phyloP scores from a whole-genome alignment of 2,888 invertebrate species.

The Dasysyrphus albostriatus region DNA sequence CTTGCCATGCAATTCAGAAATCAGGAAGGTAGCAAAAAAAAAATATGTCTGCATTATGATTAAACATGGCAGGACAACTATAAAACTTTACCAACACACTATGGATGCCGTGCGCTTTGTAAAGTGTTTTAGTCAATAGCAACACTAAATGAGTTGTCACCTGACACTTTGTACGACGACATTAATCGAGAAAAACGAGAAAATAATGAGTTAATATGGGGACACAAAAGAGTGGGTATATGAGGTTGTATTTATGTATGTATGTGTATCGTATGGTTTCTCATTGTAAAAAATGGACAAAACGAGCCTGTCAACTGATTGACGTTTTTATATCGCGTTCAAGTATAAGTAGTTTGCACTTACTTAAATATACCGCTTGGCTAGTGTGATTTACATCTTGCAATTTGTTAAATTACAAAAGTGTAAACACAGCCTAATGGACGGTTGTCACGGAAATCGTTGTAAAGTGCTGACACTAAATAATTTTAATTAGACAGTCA shows the following conservation, averaged over 20 bases:
- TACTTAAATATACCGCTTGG: constrained; percentile 9
- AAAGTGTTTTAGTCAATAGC: constrained; percentile 41
- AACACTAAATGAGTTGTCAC: constrained; percentile 46
- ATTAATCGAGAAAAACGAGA: constrained; percentile 66
- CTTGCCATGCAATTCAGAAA: constrained; percentile 45
- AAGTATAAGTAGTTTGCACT: constrained; percentile 34
- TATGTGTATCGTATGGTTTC: not conserved
- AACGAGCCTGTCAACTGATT: constrained; percentile 48
- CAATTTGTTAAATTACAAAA: constrained; percentile 74
- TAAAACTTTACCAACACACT: constrained; percentile 7
- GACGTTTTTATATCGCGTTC: constrained; percentile 49
- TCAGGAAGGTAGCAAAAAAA: constrained; percentile 36
- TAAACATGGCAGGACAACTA: constrained; percentile 38
- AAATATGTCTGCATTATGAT: constrained; percentile 60
- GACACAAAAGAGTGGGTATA: not conserved
- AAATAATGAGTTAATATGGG: constrained; percentile 63
- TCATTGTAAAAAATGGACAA: constrained; percentile 2
- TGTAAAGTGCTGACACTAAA: constrained; percentile 75
- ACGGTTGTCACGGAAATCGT: constrained; percentile 74
- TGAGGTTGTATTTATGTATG: not conserved
- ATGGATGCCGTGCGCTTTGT: constrained; percentile 52
- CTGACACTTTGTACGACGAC: constrained; percentile 65
- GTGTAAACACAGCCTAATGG: constrained; percentile 75
- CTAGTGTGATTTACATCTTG: constrained; percentile 70
- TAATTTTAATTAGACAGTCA: constrained; percentile 75